Evolutionary conservation across 2,888 invertebrate species (phyloP), one percentile per base, ranked within the genome.

Genomic region (Archaeoteleia sp.): DNA sequence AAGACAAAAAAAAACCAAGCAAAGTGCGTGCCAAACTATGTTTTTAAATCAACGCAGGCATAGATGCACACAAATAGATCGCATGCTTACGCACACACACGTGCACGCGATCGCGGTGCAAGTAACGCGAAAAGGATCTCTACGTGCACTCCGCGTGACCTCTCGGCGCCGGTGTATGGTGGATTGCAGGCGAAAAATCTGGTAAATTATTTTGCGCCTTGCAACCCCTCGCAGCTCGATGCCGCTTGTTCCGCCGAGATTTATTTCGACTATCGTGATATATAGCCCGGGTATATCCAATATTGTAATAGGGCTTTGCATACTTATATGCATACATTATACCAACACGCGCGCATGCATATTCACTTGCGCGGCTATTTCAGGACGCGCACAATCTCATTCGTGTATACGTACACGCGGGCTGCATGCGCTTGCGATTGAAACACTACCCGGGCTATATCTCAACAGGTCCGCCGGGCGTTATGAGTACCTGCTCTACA

Each of bases 361-460:
- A 43, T 40, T 34, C 32, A 35, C 10, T 10, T 25, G 2, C 43
- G 9, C 27, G 3, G 20, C 48, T 32, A 14, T 49, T 13, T 23
- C 29, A 9, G 9, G 6, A 10, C 23, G 23, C 20, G 20, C 39
- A 35, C 35, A 6, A 4, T 5, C 29, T 9, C 15, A 6, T 34
- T 25, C 37, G 10, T 35, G 15, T 46, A 32, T 17, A 53, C n/a
- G 12, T 37, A 14, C 8, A 20, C 7, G 10, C 13, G 10, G 78
- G 62, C 74, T 77, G 62, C 62, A 62, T 73, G 72, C 60, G 66
- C 66, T 65, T 67, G 78, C 82, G 79, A 84, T 83, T 83, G 83
- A 84, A 84, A 84, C 82, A 83, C 82, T 82, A 82, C 78, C 82
- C 78, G 79, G 81, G 82, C 83, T 79, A 82, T 83, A 83, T 81